Base-by-base conservation (phyloP, 1,140 invertebrate species). In the Philotrypesis tridentata region DNA sequence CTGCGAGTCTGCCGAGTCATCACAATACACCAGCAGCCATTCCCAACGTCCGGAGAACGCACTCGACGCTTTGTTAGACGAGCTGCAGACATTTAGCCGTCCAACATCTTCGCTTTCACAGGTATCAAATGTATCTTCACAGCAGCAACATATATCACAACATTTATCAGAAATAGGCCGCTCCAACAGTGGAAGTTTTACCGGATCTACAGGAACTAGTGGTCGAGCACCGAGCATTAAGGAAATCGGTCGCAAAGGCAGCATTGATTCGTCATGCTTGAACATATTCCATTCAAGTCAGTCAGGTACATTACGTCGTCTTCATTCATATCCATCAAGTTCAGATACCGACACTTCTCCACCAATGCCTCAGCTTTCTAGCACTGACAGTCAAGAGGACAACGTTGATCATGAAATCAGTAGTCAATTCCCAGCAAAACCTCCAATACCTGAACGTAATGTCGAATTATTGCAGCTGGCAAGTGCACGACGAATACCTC, bases 61-160 rank as follows among this genome's bases (percentile, higher is more conserved):
- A 94, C 96, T 98, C 95, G 97, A 98, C 95, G 96, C 96, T 95
- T 91, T 98, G 95, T 91, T 98, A 96, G 96, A 97, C 89, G 97
- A 98, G 91, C 93, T 97, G 71, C 96, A 97, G 89, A 97, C 96
- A 12, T 97, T 97, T 89, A 94, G 95, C 37, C 94, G 95, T 85
- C 95, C 95, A 84, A 92, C 91, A 70, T 91, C 90, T 17, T 87
- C 89, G 77, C 82, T 90, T 21, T 87, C 88, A 21, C 90, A 91
- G 78, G 84, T 85, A 12, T 86, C 88, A 0, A 74, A 80, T 67
- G 61, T 67, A 43, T 83, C 85, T 86, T 40, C 82, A 80, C 63
- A 85, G 86, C 80, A 75, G 86, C 86, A 65, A 17, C n/a, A 7
- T 4, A 8, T 55, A 55, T 1, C 48, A 55, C 6, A 3, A 55